Conservation (phyloP, 1,140 invertebrate genomes). For the Microplitis demolitor region DNA sequence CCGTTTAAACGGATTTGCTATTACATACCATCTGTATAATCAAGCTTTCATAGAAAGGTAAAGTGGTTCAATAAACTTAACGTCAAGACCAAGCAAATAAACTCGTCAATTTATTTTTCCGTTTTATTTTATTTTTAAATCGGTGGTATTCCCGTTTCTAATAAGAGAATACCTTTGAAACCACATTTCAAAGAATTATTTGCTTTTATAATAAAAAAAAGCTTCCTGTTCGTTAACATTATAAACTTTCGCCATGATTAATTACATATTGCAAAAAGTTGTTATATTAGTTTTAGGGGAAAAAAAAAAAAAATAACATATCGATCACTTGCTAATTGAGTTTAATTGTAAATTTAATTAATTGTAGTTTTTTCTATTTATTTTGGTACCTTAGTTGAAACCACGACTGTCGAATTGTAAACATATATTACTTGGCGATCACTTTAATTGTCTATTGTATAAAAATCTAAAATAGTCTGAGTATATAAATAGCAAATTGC, state of each 20-base stretch:
- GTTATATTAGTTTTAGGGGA: too few species aligned
- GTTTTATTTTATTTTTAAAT: neutral
- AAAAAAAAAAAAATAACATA: neutral
- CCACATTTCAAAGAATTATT: neutral
- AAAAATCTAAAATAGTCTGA: too few species aligned
- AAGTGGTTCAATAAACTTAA: neutral
- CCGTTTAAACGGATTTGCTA: neutral
- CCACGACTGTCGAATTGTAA: neutral
- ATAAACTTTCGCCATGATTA: neutral
- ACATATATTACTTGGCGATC: too few species aligned
- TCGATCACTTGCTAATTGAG: conserved; percentile 45
- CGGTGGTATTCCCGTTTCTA: neutral
- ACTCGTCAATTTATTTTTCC: neutral
- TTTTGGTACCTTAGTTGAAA: neutral
- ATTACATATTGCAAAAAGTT: neutral
- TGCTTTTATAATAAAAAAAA: neutral
- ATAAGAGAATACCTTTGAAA: neutral
- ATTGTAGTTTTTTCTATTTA: neutral
- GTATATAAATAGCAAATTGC: too few species aligned
- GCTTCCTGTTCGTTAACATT: neutral
- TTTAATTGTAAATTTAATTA: conserved; percentile 49
- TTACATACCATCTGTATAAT: neutral
- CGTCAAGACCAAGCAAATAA: neutral
- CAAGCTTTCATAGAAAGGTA: neutral
- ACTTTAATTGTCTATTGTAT: neutral